These are phyloP conservation scores for Drosophila sp. DNA, from an alignment of 1,140 invertebrate species.

Conservation along the genomic window DNA sequence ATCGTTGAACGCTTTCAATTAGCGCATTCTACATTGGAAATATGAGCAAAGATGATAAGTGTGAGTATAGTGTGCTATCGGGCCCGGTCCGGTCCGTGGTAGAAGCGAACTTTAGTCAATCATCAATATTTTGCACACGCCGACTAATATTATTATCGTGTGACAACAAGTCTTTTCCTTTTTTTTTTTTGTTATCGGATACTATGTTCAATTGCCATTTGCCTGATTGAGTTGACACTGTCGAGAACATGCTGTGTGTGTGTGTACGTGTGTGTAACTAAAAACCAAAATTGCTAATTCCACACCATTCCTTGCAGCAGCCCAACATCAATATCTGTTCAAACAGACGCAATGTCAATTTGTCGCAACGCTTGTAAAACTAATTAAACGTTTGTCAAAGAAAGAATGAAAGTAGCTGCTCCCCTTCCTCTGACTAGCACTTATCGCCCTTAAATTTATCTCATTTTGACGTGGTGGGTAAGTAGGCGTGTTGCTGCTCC, in stretches of 20 bases:
- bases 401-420: neutral
- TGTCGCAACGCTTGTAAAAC: slow-evolving; percentile 59
- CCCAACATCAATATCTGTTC: slow-evolving; percentile 40
- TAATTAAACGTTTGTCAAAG: slow-evolving; percentile 57
- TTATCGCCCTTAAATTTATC: slow-evolving; percentile 51
- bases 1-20: slow-evolving; percentile 32
- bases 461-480: slow-evolving; percentile 20
- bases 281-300: slow-evolving; percentile 48
- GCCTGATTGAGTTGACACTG: slow-evolving; percentile 14
- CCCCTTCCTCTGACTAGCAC: slow-evolving; percentile 23
- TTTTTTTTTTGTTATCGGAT: slow-evolving; percentile 2
- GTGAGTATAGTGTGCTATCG: slow-evolving; percentile 54
- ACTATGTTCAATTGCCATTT: slow-evolving; percentile 8
- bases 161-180: neutral
- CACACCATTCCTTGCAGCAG: neutral
- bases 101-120: slow-evolving; percentile 46
- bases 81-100: no score
- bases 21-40: slow-evolving; percentile 47
- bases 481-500: slow-evolving; percentile 2
- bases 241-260: neutral
- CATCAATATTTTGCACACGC: slow-evolving; percentile 10
- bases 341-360: slow-evolving; percentile 40
- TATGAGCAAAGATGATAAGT: slow-evolving; percentile 80
- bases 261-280: neutral
- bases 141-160: slow-evolving; percentile 29